Percentiles rank a stretch among this genome's conserved stretches.
phyloP scores from a whole-genome alignment of 2,113 vertebrate genomes.

The Paramisgurnus dabryanus region DNA sequence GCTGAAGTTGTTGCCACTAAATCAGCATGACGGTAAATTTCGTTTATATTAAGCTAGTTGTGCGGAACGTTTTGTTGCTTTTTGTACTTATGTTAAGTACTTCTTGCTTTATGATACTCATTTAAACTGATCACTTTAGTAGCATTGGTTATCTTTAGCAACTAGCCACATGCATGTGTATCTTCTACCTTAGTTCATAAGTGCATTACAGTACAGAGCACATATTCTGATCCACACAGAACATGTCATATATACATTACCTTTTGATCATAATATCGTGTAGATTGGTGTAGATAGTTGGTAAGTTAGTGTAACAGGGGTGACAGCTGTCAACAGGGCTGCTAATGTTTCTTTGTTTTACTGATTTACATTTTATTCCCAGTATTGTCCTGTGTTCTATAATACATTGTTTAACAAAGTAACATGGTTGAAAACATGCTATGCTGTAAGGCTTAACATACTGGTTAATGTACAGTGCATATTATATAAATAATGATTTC shows the following conservation, averaged over 20 bases:
- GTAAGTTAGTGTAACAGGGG: not conserved
- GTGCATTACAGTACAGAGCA: too few relatives aligned
- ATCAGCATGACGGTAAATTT: constrained; percentile 69
- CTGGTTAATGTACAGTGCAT: not conserved
- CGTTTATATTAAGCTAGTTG: not conserved
- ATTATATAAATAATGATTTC: not conserved
- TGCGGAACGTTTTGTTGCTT: not conserved
- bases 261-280: not conserved
- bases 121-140: not conserved
- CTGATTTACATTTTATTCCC: too few relatives aligned
- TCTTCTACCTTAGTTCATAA: not conserved
- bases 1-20: not conserved
- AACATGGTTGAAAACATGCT: not conserved
- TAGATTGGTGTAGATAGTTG: not conserved
- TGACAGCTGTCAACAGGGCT: constrained; percentile 28
- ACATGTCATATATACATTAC: not conserved
- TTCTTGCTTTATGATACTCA: not conserved
- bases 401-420: not conserved
- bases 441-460: not conserved
- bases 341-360: not conserved
- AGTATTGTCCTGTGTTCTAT: not conserved
- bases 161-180: not conserved
- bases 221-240: not conserved
- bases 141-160: constrained; percentile 20
- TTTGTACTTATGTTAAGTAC: not conserved